phyloP scores from a whole-genome alignment of 2,113 vertebrate genomes.

The Pteronura brasiliensis region DNA sequence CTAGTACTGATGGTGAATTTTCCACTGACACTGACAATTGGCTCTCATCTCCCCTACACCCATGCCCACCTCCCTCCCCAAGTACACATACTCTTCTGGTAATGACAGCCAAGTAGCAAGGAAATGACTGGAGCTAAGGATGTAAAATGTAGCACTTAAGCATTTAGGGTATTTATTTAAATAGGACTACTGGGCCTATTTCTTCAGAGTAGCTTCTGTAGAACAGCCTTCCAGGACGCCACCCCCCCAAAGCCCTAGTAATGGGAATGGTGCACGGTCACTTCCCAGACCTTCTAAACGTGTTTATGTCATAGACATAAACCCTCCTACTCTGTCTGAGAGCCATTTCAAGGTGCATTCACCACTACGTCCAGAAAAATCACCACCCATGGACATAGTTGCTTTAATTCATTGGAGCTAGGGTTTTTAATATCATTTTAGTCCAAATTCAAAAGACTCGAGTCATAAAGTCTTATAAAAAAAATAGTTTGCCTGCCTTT shows the following conservation, averaged over 20 bases:
- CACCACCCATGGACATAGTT: background rate
- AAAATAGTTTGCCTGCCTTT: background rate
- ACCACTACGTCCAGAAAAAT: background rate
- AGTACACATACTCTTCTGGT: background rate
- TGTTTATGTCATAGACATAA: background rate
- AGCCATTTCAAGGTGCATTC: background rate
- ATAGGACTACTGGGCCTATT: background rate
- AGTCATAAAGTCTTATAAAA: background rate
- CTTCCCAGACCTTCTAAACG: background rate
- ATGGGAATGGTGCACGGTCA: background rate
- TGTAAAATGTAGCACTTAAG: background rate
- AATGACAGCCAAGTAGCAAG: background rate
- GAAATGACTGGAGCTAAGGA: background rate
- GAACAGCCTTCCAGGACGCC: background rate
- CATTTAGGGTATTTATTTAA: background rate
- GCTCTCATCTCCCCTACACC: background rate
- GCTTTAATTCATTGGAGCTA: background rate
- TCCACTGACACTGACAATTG: background rate
- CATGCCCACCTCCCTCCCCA: background rate
- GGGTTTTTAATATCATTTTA: background rate
- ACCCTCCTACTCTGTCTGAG: background rate
- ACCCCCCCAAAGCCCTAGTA: background rate
- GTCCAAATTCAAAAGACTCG: background rate
- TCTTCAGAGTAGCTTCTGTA: background rate
- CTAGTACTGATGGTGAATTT: background rate